Percentiles rank a stretch among this genome's conserved stretches.
phyloP scores from a whole-genome alignment of 2,113 vertebrate genomes.

The western clawed frog (Xenopus tropicalis) region DNA sequence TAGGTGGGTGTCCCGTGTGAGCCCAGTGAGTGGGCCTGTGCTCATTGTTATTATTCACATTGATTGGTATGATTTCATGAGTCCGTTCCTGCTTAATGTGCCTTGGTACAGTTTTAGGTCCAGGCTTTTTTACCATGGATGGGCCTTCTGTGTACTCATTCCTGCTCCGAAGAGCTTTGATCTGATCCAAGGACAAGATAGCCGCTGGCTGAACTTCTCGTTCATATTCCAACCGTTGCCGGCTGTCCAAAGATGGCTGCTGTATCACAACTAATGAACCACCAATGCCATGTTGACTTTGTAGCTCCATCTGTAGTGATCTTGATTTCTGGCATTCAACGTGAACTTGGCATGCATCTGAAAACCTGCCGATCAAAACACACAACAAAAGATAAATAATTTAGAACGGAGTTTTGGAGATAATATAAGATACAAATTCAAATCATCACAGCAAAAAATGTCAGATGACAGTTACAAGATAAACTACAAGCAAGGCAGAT shows the following conservation, averaged over 20 bases:
- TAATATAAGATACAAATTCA: conserved; percentile 3
- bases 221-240: conserved; percentile 82
- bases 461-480: neutral
- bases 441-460: conserved; percentile 15
- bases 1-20: conserved; percentile 55
- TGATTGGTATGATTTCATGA: conserved; percentile 89
- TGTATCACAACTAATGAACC: conserved; percentile 84
- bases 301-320: conserved; percentile 93
- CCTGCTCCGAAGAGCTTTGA: conserved; percentile 91
- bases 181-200: conserved; percentile 94
- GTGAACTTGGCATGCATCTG: conserved; percentile 91
- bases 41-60: conserved; percentile 89
- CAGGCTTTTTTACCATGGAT: conserved; percentile 74
- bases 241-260: conserved; percentile 80
- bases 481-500: too few species aligned
- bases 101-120: conserved; percentile 68
- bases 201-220: conserved; percentile 73
- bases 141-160: conserved; percentile 96
- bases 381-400: conserved; percentile 40
- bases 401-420: conserved; percentile 7
- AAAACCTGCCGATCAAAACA: conserved; percentile 71
- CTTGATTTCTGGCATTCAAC: conserved; percentile 84
- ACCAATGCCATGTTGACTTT: conserved; percentile 83
- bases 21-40: conserved; percentile 63
- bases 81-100: conserved; percentile 92